These are phyloP conservation scores for Syngnathoides biaculeatus DNA, from an alignment of 2,113 vertebrate species.

Conservation along the genomic window DNA sequence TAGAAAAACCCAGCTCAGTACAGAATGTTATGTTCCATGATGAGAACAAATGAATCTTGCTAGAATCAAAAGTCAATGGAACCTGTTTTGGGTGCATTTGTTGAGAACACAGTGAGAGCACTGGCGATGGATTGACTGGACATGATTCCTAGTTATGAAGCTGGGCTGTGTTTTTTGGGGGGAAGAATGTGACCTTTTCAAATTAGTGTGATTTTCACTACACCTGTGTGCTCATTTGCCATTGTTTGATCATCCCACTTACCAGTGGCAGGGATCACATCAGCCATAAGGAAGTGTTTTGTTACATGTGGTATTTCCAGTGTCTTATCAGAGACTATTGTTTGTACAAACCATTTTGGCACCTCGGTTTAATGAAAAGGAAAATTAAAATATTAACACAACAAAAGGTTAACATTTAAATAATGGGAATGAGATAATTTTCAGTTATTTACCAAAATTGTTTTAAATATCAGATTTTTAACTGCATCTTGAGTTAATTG, in stretches of 20 bases:
- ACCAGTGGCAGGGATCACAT: constrained; percentile 48
- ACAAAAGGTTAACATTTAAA: too few relatives aligned
- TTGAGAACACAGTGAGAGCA: constrained; percentile 1
- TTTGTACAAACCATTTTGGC: too few relatives aligned
- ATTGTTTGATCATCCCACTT: constrained; percentile 52
- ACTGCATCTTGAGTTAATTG: too few relatives aligned
- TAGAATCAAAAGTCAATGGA: constrained; percentile 13
- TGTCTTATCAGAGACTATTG: too few relatives aligned
- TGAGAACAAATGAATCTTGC: neutral
- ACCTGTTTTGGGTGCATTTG: neutral
- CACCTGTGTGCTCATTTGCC: constrained; percentile 50
- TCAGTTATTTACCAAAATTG: too few relatives aligned
- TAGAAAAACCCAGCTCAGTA: neutral
- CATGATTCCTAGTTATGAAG: constrained; percentile 16
- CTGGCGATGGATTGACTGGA: constrained; percentile 38
- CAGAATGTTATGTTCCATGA: neutral
- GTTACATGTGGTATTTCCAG: too few relatives aligned
- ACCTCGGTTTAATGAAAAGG: too few relatives aligned
- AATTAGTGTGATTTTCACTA: constrained; percentile 26
- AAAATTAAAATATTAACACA: too few relatives aligned
- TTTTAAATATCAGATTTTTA: too few relatives aligned
- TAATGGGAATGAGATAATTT: too few relatives aligned
- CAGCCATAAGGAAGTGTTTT: too few relatives aligned
- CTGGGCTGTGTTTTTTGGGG: neutral
- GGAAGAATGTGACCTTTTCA: constrained; percentile 44